Evolutionary conservation across 2,113 vertebrate species (phyloP), one percentile per base, ranked within the genome.

Genomic region (Brachypteracias leptosomus): DNA sequence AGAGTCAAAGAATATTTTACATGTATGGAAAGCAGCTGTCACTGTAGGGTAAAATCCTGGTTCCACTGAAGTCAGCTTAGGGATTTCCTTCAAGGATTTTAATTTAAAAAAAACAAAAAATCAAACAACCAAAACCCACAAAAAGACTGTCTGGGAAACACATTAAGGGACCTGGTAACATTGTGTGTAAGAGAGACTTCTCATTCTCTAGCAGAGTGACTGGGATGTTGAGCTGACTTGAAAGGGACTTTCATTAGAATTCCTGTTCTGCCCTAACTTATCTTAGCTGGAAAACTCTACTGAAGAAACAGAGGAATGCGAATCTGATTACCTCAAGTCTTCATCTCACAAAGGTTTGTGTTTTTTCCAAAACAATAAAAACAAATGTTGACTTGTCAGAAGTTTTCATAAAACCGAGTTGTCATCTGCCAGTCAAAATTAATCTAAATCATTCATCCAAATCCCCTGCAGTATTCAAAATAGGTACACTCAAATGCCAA

Each of bases 381-480:
- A 10, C 22, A 67, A 86, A 74, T 63, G 35, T 67, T 90, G 47
- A 81, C 72, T 67, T 78, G 55, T 93, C 83, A 90, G 62, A 83
- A 93, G 47, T 95, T 92, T 88, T 77, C 18, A 5, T 49, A 90
- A 88, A 93, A 68, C 47, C 63, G 61, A 77, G 11, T 95, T 95
- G 79, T 92, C 86, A 84, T 80, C 72, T 89, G 61, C 31, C 75
- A 92, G 85, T 92, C 16, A 20, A 67, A 52, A 31, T 84, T 71
- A 63, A 90, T 93, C 46, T 86, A 78, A 94, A 94, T 86, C 67
- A 93, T 84, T 94, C 47, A 90, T 88, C 4, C 1, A 74, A 80
- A 66, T 94, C 44, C 49, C 16, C 68, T 62, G 31, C 47, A 67
- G 52, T 77, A 72, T 90, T 91, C 75, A 84, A 74, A 78, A 59